phyloP scores from a whole-genome alignment of 2,113 vertebrate species.

The Pollachius pollachius region DNA sequence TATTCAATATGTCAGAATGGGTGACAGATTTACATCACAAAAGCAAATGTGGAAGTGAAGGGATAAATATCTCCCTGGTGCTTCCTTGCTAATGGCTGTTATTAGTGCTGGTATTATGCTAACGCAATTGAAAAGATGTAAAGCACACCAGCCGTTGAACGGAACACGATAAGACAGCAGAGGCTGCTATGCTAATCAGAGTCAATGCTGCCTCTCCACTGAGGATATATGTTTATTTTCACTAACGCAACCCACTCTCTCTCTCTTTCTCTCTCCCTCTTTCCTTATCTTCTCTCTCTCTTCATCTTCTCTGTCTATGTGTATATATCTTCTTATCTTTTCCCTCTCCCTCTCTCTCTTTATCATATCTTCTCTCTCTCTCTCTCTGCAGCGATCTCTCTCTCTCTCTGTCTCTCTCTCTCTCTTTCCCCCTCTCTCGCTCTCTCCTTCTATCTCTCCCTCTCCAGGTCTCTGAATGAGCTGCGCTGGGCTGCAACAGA shows the following conservation, averaged over 20 bases:
- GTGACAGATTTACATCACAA: conserved; percentile 10
- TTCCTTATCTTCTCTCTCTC: conserved; percentile 1
- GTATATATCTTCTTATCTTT: neutral
- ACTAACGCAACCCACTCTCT: conserved; percentile 40
- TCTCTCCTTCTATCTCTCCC: neutral
- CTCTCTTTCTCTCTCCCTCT: conserved; percentile 2
- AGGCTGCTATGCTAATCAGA: conserved; percentile 59
- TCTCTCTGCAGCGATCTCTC: neutral
- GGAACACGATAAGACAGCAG: conserved; percentile 47
- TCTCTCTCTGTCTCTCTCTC: neutral
- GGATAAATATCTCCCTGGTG: too few relatives aligned
- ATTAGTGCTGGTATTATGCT: conserved; percentile 29
- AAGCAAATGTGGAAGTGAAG: neutral
- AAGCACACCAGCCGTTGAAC: conserved; percentile 39
- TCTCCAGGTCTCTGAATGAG: conserved; percentile 38
- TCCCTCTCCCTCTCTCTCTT: conserved; percentile 17
- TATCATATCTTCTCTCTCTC: conserved; percentile 10
- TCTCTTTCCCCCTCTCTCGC: conserved; percentile 24
- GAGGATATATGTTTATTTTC: conserved; percentile 51
- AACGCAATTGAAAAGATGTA: conserved; percentile 27
- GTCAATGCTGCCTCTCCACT: conserved; percentile 38
- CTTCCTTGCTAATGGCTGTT: neutral
- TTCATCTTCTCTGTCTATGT: conserved; percentile 28
- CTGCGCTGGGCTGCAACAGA: conserved; percentile 33
- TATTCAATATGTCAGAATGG: conserved; percentile 7